Percentiles rank a stretch among this genome's conserved stretches.
Conservation (phyloP, 2,797 vertebrate species). For the Myiotriccus ornatus region DNA sequence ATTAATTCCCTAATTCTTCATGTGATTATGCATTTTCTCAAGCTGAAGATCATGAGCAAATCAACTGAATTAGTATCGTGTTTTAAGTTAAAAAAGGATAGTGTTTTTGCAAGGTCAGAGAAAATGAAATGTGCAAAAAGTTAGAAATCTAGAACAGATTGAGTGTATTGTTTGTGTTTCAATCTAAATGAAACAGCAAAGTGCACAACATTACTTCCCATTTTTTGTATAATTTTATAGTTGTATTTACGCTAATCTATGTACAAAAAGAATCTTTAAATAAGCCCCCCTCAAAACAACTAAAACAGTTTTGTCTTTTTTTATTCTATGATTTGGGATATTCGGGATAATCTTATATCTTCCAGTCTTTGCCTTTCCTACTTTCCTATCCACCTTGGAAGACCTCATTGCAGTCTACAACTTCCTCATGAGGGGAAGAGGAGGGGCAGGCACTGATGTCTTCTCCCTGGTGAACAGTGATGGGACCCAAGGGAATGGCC, state of each 20-base stretch:
- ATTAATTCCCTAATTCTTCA: not conserved
- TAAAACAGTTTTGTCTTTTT: not conserved
- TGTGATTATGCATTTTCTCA: not conserved
- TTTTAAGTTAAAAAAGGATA: not conserved
- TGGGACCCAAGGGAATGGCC: not conserved
- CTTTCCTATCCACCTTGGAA: not conserved
- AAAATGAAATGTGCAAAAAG: not conserved
- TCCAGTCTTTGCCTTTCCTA: not conserved
- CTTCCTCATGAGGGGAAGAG: not conserved
- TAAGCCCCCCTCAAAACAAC: not conserved
- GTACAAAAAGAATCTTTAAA: not conserved
- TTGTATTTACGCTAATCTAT: not conserved
- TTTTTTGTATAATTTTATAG: not conserved
- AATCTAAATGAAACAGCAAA: not conserved
- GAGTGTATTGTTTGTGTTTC: not conserved
- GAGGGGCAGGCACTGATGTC: not conserved
- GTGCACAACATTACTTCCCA: not conserved
- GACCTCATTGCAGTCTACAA: not conserved
- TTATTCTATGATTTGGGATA: not conserved
- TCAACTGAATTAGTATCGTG: not conserved
- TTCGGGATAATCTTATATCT: not conserved
- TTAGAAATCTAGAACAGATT: not conserved
- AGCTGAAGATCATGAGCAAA: not conserved
- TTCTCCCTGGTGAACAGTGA: not conserved
- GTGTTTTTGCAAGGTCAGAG: not conserved